Conservation (phyloP, 2,888 invertebrate species). For the Elysia crispata region DNA sequence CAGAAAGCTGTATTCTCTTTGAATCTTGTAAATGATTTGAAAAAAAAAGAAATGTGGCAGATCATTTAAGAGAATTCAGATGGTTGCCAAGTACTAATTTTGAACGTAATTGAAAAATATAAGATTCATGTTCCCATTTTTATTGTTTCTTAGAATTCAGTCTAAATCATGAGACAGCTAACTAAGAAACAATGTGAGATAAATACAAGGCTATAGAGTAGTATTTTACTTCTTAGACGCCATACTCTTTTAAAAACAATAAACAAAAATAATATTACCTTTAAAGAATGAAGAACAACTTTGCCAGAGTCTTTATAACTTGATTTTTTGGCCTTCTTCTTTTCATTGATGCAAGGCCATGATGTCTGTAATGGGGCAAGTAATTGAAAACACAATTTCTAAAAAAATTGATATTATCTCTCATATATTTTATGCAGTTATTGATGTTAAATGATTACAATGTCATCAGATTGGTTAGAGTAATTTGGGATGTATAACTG, state of each 20-base stretch:
- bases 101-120: too few species aligned
- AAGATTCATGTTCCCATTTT: too few species aligned
- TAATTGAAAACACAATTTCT: not conserved
- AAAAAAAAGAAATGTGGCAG: not conserved
- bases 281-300: constrained; percentile 59
- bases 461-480: too few species aligned
- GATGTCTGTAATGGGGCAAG: constrained; percentile 56
- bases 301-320: constrained; percentile 70
- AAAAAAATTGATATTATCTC: too few species aligned
- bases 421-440: too few species aligned
- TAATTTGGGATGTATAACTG: too few species aligned
- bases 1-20: constrained; percentile 69
- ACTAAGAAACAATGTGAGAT: too few species aligned
- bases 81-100: too few species aligned
- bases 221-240: not conserved
- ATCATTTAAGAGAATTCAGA: too few species aligned
- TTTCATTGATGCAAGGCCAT: constrained; percentile 68
- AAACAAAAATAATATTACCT: constrained; percentile 56
- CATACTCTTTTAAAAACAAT: not conserved
- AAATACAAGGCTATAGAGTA: not conserved
- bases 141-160: too few species aligned
- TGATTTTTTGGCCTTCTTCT: constrained; percentile 71
- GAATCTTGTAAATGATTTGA: constrained; percentile 55
- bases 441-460: too few species aligned
- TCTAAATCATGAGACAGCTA: too few species aligned